Evolutionary conservation across 2,888 invertebrate genomes (phyloP), one percentile per base, ranked within the genome.

Genomic region (Ormia ochracea): DNA sequence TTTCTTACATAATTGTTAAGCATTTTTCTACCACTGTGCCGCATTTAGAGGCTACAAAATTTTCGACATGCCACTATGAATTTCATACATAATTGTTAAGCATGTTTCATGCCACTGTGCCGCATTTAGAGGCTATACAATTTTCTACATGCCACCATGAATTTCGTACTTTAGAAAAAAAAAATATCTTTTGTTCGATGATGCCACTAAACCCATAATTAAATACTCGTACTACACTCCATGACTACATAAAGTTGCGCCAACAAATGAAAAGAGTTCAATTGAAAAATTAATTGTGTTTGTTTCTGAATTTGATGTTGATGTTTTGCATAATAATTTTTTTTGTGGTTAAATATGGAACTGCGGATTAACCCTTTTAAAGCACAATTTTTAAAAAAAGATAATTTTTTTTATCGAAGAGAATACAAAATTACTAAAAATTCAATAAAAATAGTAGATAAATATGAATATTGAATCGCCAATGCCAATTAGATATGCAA

Each of bases 141-240:
- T 26, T 63, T 63, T 45, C 43, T 19, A 73, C 48, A 9, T 54
- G n/a, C n/a, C n/a, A n/a, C n/a, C n/a, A 56, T 54, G 4, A 33
- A 45, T 73, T 73, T 54, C 36, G 54, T 45, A 63, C 54, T 21
- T 9, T 14, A 7, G 9, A 19, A 33, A 21, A 23, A 19, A 12
- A 74, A 58, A 58, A 58, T 59, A 31, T 59, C 36, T 28, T 14
- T 12, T 66, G 28, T 66, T n/a, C n/a, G n/a, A n/a, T 66, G 48
- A 45, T 58, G 12, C 19, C 48, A 74, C 56, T 65, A 74, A 74
- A 65, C 38, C 36, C 56, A 14, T 58, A 74, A 74, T 73, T 65
- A 73, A n/a, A n/a, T n/a, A n/a, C n/a, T n/a, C 41, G 58, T 59
- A 58, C 41, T 50, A 31, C 31, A 50, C 23, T 58, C 50, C 65